phyloP scores from a whole-genome alignment of 1,140 invertebrate genomes.

The Aphaenogaster rudis region DNA sequence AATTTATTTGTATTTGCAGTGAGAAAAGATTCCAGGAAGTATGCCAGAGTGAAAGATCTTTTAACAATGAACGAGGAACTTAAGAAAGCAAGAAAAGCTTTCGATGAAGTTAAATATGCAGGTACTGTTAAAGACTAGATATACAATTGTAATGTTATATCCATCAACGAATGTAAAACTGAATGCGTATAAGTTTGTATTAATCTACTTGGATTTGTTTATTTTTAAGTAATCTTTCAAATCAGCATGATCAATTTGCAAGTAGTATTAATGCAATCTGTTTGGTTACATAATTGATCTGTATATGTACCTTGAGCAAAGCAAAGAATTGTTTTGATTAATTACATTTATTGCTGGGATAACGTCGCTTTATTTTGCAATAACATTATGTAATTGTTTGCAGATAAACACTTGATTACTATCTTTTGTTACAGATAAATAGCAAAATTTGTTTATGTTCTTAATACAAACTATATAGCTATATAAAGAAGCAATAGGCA shows the following conservation, averaged over 20 bases:
- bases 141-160: slow-evolving; percentile 44
- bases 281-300: slow-evolving; percentile 9
- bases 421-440: slow-evolving; percentile 4
- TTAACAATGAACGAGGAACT: slow-evolving; percentile 99
- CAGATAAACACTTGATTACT: slow-evolving; percentile 5
- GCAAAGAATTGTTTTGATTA: slow-evolving; percentile 11
- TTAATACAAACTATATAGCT: not conserved
- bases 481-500: not conserved
- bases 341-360: slow-evolving; percentile 8
- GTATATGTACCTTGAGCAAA: not conserved
- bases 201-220: slow-evolving; percentile 19
- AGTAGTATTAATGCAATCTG: slow-evolving; percentile 32
- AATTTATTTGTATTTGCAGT: slow-evolving; percentile 87
- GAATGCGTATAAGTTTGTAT: slow-evolving; percentile 40
- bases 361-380: slow-evolving; percentile 37
- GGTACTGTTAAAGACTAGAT: slow-evolving; percentile 80
- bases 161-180: slow-evolving; percentile 30
- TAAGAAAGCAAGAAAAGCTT: slow-evolving; percentile 99
- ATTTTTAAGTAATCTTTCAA: slow-evolving; percentile 1
- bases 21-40: slow-evolving; percentile 98
- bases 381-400: slow-evolving; percentile 18
- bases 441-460: slow-evolving; percentile 11
- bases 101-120: slow-evolving; percentile 99
- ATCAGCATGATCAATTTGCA: slow-evolving; percentile 39
- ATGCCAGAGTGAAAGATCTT: slow-evolving; percentile 98